Evolutionary conservation across 2,888 invertebrate genomes (phyloP).

Genomic region (Pandemis corylana): DNA sequence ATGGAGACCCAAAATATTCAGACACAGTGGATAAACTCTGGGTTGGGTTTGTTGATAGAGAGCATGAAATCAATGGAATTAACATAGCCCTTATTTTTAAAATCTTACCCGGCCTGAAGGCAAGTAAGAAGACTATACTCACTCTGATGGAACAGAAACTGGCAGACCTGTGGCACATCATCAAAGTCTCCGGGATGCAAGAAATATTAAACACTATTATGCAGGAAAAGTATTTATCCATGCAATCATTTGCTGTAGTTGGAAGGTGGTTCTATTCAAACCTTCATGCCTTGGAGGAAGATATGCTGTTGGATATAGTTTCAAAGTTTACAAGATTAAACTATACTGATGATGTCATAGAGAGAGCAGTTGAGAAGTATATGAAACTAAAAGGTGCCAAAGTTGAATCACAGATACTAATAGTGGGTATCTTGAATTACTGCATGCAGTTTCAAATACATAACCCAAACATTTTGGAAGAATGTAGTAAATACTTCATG

Average conservation of each 20-base stretch:
- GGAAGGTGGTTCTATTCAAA: conserved; percentile 86
- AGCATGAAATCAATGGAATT: conserved; percentile 82
- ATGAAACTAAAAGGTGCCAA: conserved; percentile 80
- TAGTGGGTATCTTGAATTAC: conserved; percentile 86
- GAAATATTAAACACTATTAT: conserved; percentile 77
- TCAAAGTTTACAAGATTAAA: conserved; percentile 82
- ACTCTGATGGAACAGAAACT: conserved; percentile 85
- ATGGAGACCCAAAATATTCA: conserved; percentile 73
- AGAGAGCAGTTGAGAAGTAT: conserved; percentile 86
- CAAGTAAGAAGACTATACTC: conserved; percentile 85
- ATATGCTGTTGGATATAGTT: conserved; percentile 81
- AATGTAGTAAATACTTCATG: conserved; percentile 84
- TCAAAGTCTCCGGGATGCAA: conserved; percentile 75
- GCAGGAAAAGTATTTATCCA: conserved; percentile 69
- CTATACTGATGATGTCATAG: conserved; percentile 83
- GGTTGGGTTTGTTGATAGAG: conserved; percentile 86
- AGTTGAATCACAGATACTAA: conserved; percentile 81
- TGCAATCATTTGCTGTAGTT: conserved; percentile 71
- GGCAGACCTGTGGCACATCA: conserved; percentile 82
- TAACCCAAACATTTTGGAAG: conserved; percentile 84
- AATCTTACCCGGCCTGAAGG: conserved; percentile 83
- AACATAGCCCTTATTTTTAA: conserved; percentile 85
- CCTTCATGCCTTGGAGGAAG: conserved; percentile 85
- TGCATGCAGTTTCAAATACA: conserved; percentile 85
- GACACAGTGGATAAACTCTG: conserved; percentile 87